Base-by-base conservation (phyloP, 1,140 invertebrate species). In the Euura saliciscinereae region DNA sequence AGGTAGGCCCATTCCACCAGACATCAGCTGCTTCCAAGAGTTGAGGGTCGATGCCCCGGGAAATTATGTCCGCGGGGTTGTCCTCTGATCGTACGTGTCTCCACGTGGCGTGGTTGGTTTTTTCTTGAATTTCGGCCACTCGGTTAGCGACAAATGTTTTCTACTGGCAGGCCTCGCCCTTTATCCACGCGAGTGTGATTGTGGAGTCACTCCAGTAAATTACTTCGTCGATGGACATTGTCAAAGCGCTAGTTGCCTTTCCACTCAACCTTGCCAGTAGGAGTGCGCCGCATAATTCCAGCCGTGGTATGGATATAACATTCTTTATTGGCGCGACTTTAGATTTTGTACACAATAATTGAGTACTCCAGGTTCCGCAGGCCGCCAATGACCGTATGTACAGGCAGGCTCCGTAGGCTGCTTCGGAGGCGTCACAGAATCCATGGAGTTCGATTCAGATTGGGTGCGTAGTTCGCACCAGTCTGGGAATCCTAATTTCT, bases 321-420 rank as follows among this genome's bases (percentile, higher is more conserved):
- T 78, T 83, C 2, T 89, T 74, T 77, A 89, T 88, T 44, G 89
- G 72, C 42, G 85, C 76, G 11, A 86, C 82, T 74, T 80, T 74
- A 43, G 76, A 72, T 77, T 86, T 87, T 4, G 82, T 76, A 43
- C 76, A 67, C 7, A 86, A 43, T 44, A 86, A 73, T 8, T 70
- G 11, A 8, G 45, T 43, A 3, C 5, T 59, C 65, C 76, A 65
- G 45, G 73, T 71, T 59, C 77, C 75, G 8, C 66, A 43, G 5
- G 8, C 8, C 71, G 73, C 65, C 11, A 71, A 51, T 5, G 65
- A 13, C 28, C 79, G 44, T 11, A 80, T 7, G 71, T 84, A 84
- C 8, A 83, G 46, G 43, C 76, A 78, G 8, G 75, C 73, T 42
- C 75, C 79, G 74, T 80, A 85, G 3, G 79, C 82, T 7, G 59